Base-by-base conservation (phyloP, 2,113 vertebrate genomes). In the Prionailurus bengalensis region DNA sequence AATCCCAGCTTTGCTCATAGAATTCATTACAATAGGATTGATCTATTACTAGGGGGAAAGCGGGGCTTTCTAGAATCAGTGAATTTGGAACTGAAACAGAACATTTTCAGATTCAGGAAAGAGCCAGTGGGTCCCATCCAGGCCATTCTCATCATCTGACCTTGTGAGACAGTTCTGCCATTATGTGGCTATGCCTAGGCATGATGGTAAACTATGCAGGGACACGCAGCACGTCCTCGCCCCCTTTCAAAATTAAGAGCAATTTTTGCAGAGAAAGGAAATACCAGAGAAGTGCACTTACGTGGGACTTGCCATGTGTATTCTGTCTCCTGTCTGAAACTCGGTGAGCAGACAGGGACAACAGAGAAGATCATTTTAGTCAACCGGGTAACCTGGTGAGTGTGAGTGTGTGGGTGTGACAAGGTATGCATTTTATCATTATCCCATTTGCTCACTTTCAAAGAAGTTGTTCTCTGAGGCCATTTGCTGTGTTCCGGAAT, bases 381-480 rank as follows among this genome's bases (percentile, higher is more conserved):
- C n/a, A 82, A 2, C 15, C 10, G 27, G 58, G 45, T n/a, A n/a
- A 45, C 25, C 63, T 42, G 63, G 61, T 55, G 58, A 48, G n/a
- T 39, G 45, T 55, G 58, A 6, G 10, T 45, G n/a, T 63, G 83
- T 91, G 53, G 29, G 3, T 23, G 84, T 82, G 31, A 73, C 16
- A 58, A 63, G 36, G 33, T 83, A 15, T 45, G 94, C 71, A 55
- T 93, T 89, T 96, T 89, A 71, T 68, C 79, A 95, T 3, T 12
- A 17, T 83, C 48, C 88, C 80, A 58, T 39, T 33, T 42, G 39
- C 42, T 88, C 42, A 78, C 27, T 88, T 96, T 76, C 66, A 45
- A 92, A 95, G 85, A 86, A 39, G 61, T 81, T 27, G 45, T 65
- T 58, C 92, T 83, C 81, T 53, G 14, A 97, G 71, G 95, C 73